These are phyloP conservation scores for Caenorhabditis panamensis DNA, from an alignment of 2,888 invertebrate genomes.

Conservation along the genomic window DNA sequence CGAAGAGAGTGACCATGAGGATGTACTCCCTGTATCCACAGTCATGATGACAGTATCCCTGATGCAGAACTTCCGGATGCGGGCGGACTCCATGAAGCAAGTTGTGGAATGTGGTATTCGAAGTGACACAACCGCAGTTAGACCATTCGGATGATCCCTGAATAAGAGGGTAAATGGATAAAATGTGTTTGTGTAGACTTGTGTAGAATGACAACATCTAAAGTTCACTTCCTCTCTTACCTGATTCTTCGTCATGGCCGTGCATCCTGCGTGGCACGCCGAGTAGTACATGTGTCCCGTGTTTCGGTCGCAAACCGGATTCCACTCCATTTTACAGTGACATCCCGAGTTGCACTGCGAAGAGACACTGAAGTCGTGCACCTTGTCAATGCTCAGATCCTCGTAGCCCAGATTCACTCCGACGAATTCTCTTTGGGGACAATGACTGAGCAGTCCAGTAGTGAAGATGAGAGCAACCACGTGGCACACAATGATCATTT, in stretches of 20 bases:
- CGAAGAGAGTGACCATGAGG: conserved; percentile 77
- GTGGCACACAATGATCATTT: conserved; percentile 80
- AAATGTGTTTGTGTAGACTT: conserved; percentile 12
- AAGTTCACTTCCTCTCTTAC: conserved; percentile 25
- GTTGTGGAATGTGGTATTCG: conserved; percentile 61
- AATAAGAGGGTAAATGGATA: background rate
- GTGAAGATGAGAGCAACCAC: conserved; percentile 76
- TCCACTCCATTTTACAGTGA: conserved; percentile 75
- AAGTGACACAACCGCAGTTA: conserved; percentile 61
- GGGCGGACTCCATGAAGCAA: conserved; percentile 33
- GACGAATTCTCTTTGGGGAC: conserved; percentile 79
- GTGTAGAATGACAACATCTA: no score
- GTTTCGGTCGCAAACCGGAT: conserved; percentile 76
- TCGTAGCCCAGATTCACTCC: conserved; percentile 79
- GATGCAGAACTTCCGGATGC: conserved; percentile 31
- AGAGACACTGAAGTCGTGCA: conserved; percentile 45
- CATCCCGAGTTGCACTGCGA: conserved; percentile 74
- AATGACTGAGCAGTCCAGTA: conserved; percentile 77
- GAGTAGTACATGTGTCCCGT: conserved; percentile 77
- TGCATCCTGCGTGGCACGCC: conserved; percentile 79
- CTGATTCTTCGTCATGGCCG: conserved; percentile 56
- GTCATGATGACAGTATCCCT: conserved; percentile 66
- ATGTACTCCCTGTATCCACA: conserved; percentile 76
- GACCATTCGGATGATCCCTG: conserved; percentile 62
- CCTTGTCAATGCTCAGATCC: conserved; percentile 62